phyloP scores from a whole-genome alignment of 2,113 vertebrate genomes.

The Sclerurus mexicanus region DNA sequence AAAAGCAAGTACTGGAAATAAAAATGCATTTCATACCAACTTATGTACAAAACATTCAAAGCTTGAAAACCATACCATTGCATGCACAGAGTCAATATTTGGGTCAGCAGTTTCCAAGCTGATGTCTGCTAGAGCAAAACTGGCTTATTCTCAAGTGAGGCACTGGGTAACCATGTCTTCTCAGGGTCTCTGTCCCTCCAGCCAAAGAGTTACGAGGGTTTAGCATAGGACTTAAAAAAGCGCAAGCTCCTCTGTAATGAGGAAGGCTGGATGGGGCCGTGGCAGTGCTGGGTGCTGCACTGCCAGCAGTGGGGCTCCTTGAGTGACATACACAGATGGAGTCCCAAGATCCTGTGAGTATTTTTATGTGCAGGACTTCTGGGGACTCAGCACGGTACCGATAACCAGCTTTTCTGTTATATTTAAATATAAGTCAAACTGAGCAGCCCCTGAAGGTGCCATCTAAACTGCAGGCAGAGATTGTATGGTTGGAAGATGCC shows the following conservation, averaged over 20 bases:
- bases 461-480: background rate
- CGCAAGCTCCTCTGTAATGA: background rate
- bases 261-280: background rate
- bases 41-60: background rate
- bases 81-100: background rate
- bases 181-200: background rate
- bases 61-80: background rate
- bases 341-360: background rate
- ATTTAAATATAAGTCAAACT: background rate
- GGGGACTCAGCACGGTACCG: background rate
- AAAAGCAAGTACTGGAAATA: background rate
- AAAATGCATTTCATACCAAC: background rate
- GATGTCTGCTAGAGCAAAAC: background rate
- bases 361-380: background rate
- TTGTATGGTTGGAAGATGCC: background rate
- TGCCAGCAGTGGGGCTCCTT: background rate
- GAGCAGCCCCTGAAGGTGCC: background rate
- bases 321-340: fast-evolving
- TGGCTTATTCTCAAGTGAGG: background rate
- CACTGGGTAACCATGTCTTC: background rate
- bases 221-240: background rate
- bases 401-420: background rate
- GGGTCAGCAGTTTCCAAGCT: background rate
- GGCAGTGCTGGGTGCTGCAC: background rate
- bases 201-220: background rate